Evolutionary conservation across 2,113 vertebrate genomes (phyloP), one percentile per base, ranked within the genome.

Genomic region (Chamaea fasciata): DNA sequence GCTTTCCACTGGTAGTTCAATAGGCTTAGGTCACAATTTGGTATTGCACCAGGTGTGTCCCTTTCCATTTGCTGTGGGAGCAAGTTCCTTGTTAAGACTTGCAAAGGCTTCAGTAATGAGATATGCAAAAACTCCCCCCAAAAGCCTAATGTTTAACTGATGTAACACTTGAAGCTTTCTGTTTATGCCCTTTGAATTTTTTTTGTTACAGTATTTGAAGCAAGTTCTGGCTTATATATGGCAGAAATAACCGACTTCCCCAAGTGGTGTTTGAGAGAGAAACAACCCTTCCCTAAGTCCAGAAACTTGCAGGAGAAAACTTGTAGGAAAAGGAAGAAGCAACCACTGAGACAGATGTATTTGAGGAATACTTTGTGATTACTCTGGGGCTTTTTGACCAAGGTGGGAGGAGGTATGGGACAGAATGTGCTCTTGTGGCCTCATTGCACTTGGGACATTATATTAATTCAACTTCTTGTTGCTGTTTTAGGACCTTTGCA

Each of bases 401-500:
- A 53, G 53, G 4, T 68, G 28, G 35, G 50, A 73, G 63, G 74
- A 20, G 41, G 28, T 31, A 11, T 2, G 4, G 44, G 35, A n/a
- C 50, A 52, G 90, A 82, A 89, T 15, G 22, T 47, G 0, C 96
- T 95, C 94, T 95, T 68, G 93, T 92, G 96, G 69, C 84, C 71
- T 28, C 33, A 4, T 22, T 26, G 10, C 42, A 9, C 33, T 56
- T 20, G 24, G 24, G 80, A 44, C 15, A 2, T 73, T 16, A 0
- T 13, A 31, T 13, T 76, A 30, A 67, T 30, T 77, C 89, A 62
- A 28, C 39, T 94, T 39, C 60, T 92, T 81, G 17, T 57, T 96
- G 95, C 87, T 97, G 86, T 39, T 97, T 80, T 95, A 99, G 99
- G 97, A 99, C 99, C 17, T 99, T 99, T 97, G 98, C 99, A 63